Base-by-base conservation (phyloP, 2,888 invertebrate species). In the Andrena marginata region DNA sequence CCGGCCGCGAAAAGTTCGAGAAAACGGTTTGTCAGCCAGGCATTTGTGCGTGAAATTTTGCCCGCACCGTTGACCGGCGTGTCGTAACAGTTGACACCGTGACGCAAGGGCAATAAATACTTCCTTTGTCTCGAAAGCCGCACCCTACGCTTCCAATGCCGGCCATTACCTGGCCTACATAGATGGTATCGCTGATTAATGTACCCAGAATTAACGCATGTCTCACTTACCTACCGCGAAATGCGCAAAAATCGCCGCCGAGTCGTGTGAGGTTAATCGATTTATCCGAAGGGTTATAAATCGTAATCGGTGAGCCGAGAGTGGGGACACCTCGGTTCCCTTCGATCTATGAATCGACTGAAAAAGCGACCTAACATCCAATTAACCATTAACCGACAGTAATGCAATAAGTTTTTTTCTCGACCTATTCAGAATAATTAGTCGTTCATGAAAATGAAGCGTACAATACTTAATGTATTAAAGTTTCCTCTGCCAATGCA, bases 161-260 rank as follows among this genome's bases (percentile, higher is more conserved):
- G 85, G 54, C 87, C 89, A 89, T 91, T 90, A 91, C 89, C 84
- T 88, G 90, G 89, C 91, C 90, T 88, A 91, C 85, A 90, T 90
- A 88, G 90, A 92, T 90, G 75, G 72, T 87, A 89, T 90, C 89
- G 80, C 84, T 87, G 90, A 92, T 92, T 90, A 90, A 90, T 89
- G 89, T 78, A 75, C 59, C 80, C 79, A 84, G 88, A 90, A 90
- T 90, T 89, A 91, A 90, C 87, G 70, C 85, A 71, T 80, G 70
- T 77, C 68, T 75, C 74, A 63, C 84, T 74, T 77, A 54, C 20
- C 73, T 33, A 42, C 60, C 56, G 73, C 77, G 70, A 81, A 81
- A 78, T 42, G 49, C 54, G 59, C 49, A 69, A 80, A 79, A 82
- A 80, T 68, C 0, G n/a, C 13, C 31, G n/a, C 60, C 54, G 29